A percentile compares a stretch with the other conserved stretches of the same genome.
Conservation (phyloP, 2,113 vertebrate species). For the Oncorhynchus nerka region DNA sequence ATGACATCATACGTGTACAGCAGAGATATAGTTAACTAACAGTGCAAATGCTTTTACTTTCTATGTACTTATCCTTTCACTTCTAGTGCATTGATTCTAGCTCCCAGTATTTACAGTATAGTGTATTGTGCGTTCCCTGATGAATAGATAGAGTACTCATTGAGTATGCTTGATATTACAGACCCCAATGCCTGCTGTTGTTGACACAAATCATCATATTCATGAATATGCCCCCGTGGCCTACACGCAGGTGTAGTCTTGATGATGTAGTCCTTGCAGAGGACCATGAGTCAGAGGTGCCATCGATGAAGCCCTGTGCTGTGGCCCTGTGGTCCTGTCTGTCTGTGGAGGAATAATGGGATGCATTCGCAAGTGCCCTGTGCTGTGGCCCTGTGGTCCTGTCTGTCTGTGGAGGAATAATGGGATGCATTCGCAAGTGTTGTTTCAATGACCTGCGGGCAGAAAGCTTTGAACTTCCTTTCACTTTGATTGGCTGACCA, state of each 20-base stretch:
- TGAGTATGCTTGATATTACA: not conserved
- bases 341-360: too few relatives aligned
- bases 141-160: not conserved
- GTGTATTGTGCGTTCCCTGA: too few relatives aligned
- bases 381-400: too few relatives aligned
- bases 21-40: not conserved
- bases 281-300: not conserved
- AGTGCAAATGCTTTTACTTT: not conserved
- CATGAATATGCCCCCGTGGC: conserved; percentile 7
- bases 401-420: too few relatives aligned
- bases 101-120: not conserved
- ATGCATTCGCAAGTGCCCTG: not conserved
- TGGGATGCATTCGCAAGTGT: not conserved
- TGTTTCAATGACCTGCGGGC: not conserved
- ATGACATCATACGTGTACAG: too few relatives aligned
- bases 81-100: not conserved
- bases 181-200: not conserved
- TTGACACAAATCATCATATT: conserved; percentile 23
- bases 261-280: conserved; percentile 1
- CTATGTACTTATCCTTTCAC: not conserved
- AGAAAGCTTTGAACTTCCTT: not conserved
- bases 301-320: not conserved
- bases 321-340: too few relatives aligned
- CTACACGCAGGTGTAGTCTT: not conserved
- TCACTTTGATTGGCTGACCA: conserved; percentile 12